Conservation (phyloP, 2,797 vertebrate species). For the Cossypha dichroa region DNA sequence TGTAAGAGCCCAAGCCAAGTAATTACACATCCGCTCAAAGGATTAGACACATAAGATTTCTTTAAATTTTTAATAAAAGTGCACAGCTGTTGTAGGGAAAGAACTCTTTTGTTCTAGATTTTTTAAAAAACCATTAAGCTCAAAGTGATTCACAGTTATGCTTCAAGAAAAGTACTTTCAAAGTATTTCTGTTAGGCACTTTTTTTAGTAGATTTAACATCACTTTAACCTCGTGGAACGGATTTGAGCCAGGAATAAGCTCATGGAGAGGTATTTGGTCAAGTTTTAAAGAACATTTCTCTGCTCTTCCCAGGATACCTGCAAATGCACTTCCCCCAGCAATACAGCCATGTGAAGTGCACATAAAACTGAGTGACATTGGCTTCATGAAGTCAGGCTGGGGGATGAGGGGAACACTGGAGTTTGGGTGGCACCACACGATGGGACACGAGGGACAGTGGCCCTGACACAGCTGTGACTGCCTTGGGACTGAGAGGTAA, state of each 20-base stretch:
- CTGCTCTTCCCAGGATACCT: neutral
- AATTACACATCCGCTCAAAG: conserved; percentile 76
- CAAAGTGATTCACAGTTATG: conserved; percentile 61
- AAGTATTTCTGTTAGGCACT: conserved; percentile 56
- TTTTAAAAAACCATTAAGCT: conserved; percentile 60
- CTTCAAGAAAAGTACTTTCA: conserved; percentile 55
- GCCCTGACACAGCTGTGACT: accelerated
- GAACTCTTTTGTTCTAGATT: conserved; percentile 73
- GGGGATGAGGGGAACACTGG: neutral
- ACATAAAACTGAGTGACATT: accelerated
- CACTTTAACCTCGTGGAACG: conserved; percentile 9
- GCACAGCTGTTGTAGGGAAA: conserved; percentile 75
- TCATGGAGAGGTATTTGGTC: neutral
- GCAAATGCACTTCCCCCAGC: neutral
- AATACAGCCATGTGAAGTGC: accelerated
- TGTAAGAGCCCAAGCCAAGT: conserved; percentile 74
- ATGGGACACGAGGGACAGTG: accelerated
- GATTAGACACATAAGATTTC: conserved; percentile 76
- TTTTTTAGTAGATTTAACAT: conserved; percentile 33
- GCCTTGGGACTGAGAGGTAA: accelerated
- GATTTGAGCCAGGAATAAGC: neutral
- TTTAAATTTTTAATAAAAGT: conserved; percentile 80
- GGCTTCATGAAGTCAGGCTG: neutral
- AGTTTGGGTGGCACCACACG: accelerated
- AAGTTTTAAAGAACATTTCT: neutral